Evolutionary conservation across 2,888 invertebrate species (phyloP).

Genomic region (Baronia brevicornis): DNA sequence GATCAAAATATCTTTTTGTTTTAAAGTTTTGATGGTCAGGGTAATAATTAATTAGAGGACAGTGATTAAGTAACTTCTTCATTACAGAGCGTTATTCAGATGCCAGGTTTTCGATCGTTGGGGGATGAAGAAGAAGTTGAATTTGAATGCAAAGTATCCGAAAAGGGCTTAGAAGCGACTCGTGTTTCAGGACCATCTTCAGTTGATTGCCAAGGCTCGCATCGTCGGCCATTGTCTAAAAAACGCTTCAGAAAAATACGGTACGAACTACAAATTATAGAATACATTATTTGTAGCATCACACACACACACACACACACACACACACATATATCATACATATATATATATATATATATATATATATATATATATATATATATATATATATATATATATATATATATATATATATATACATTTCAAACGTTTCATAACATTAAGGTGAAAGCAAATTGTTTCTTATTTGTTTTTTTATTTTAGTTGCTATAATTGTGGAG

Average conservation of each 20-base stretch:
- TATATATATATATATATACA: too few relatives aligned
- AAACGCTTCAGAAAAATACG: conserved; percentile 91
- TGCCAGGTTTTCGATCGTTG: conserved; percentile 91
- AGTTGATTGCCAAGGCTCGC: conserved; percentile 87
- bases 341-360: too few relatives aligned
- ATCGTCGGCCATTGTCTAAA: conserved; percentile 85
- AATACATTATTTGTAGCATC: not conserved
- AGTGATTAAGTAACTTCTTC: not conserved
- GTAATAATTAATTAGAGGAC: not conserved
- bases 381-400: too few relatives aligned
- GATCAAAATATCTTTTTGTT: not conserved
- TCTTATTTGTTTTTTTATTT: too few relatives aligned
- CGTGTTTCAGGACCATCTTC: conserved; percentile 87
- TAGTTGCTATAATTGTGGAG: conserved; percentile 95
- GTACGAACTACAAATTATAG: conserved; percentile 48
- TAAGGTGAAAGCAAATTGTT: conserved; percentile 1
- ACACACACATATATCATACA: too few relatives aligned
- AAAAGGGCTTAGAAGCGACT: conserved; percentile 91
- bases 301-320: too few relatives aligned
- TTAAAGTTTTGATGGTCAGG: conserved; percentile 3
- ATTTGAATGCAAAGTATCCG: conserved; percentile 89
- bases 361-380: too few relatives aligned
- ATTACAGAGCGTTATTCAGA: conserved; percentile 91
- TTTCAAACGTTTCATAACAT: not conserved
- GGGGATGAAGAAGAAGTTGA: conserved; percentile 93